These are phyloP conservation scores for Mesocricetus auratus DNA, from an alignment of 2,113 vertebrate species.

Conservation along the genomic window DNA sequence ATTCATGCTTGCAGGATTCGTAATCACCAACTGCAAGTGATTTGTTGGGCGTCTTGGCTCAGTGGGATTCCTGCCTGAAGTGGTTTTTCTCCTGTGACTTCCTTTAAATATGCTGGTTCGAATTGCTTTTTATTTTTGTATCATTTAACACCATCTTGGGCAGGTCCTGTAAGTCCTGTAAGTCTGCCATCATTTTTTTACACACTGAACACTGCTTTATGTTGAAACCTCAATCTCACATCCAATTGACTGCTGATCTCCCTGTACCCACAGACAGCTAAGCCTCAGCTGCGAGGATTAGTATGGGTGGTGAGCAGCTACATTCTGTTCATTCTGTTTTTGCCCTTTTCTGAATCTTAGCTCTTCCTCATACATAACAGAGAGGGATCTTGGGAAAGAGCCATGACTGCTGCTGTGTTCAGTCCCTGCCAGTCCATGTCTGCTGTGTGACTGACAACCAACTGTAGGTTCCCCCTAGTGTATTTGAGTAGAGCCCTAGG, in stretches of 20 bases:
- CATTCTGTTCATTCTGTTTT: neutral
- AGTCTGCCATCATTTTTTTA: slow-evolving; percentile 32
- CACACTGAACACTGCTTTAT: slow-evolving; percentile 23
- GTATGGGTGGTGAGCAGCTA: neutral
- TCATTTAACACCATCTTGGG: neutral
- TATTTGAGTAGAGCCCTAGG: neutral
- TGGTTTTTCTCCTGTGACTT: slow-evolving; percentile 5
- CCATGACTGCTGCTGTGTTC: neutral
- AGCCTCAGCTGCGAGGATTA: neutral
- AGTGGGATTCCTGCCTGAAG: slow-evolving; percentile 24
- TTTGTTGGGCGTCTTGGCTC: slow-evolving; percentile 3
- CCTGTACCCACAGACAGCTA: neutral
- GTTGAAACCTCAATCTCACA: slow-evolving; percentile 54
- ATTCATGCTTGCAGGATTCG: slow-evolving; percentile 8
- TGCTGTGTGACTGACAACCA: neutral
- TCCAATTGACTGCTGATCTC: neutral
- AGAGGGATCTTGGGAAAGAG: neutral
- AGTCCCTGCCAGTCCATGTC: neutral
- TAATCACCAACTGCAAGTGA: neutral
- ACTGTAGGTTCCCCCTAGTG: neutral
- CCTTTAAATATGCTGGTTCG: slow-evolving; percentile 18
- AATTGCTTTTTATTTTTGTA: slow-evolving; percentile 6
- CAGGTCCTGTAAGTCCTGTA: neutral
- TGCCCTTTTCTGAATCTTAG: neutral
- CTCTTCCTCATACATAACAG: neutral